Percentiles rank a stretch among this genome's conserved stretches.
These are phyloP conservation scores for Taphrorychus bicolor DNA, from an alignment of 2,888 invertebrate genomes.

Conservation along the genomic window DNA sequence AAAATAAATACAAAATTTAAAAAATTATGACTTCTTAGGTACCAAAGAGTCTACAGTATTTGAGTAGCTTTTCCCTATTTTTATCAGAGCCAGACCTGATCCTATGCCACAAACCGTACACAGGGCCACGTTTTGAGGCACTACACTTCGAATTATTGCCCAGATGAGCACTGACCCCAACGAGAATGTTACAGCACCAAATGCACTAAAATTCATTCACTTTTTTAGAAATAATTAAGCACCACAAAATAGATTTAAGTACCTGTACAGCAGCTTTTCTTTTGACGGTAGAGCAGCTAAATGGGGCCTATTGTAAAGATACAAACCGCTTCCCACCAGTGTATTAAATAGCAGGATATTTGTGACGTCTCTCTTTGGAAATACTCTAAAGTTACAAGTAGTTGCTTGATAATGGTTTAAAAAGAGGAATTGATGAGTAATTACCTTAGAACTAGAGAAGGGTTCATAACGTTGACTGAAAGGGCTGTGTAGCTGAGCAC, in stretches of 20 bases:
- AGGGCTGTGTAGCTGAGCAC: constrained; percentile 78
- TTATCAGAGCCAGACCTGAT: constrained; percentile 69
- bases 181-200: constrained; percentile 83
- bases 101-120: constrained; percentile 75
- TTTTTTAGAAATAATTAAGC: neutral
- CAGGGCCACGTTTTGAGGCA: constrained; percentile 73
- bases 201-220: constrained; percentile 58
- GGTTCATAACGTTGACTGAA: constrained; percentile 86
- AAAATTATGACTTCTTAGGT: constrained; percentile 23
- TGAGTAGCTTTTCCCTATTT: constrained; percentile 56
- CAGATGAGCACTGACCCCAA: constrained; percentile 89
- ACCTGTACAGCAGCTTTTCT: constrained; percentile 74
- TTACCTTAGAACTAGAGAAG: constrained; percentile 75
- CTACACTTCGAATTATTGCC: constrained; percentile 82
- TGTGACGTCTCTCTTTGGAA: constrained; percentile 78
- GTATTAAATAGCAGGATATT: constrained; percentile 83
- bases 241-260: constrained; percentile 32
- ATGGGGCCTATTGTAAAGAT: constrained; percentile 82
- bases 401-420: neutral
- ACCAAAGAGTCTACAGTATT: constrained; percentile 52
- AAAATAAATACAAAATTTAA: neutral
- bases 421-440: neutral
- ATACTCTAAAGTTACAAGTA: constrained; percentile 63
- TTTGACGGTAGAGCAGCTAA: constrained; percentile 70
- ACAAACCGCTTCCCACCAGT: constrained; percentile 82